Evolutionary conservation across 1,140 invertebrate species (phyloP).

Genomic region (Anastrepha ludens): DNA sequence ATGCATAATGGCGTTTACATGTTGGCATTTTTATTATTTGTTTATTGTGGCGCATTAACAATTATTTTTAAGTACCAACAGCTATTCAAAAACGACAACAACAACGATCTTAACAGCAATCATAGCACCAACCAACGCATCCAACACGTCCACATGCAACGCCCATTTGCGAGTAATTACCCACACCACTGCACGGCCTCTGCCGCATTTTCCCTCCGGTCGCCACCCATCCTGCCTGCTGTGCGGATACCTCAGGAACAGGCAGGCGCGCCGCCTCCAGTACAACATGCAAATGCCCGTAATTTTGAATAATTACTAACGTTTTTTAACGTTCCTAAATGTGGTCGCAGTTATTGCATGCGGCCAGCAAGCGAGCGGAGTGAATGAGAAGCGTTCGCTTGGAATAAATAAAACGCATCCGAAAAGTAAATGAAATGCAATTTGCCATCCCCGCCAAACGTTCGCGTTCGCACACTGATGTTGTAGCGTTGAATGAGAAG

Average conservation of each 20-base stretch:
- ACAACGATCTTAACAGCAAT: slow-evolving; percentile 34
- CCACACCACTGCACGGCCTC: not conserved
- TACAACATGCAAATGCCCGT: slow-evolving; percentile 52
- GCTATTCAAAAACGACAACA: slow-evolving; percentile 28
- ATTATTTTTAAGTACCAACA: slow-evolving; percentile 52
- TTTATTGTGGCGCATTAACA: slow-evolving; percentile 53
- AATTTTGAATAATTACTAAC: slow-evolving; percentile 50
- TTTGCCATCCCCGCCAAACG: slow-evolving; percentile 11
- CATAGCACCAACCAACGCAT: slow-evolving; percentile 51
- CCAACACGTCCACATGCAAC: slow-evolving; percentile 50
- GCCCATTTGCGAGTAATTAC: slow-evolving; percentile 50
- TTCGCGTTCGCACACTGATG: not conserved
- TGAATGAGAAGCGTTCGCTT: not conserved
- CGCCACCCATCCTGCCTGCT: not conserved
- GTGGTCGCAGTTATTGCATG: slow-evolving; percentile 30
- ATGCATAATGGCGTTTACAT: slow-evolving; percentile 50
- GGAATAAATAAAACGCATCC: slow-evolving; percentile 34
- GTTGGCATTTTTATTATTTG: slow-evolving; percentile 53
- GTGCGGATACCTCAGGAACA: not conserved
- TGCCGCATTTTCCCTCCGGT: not conserved
- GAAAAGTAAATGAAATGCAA: slow-evolving; percentile 47
- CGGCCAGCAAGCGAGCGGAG: not conserved
- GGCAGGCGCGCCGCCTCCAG: slow-evolving; percentile 46
- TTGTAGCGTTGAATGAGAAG: not conserved
- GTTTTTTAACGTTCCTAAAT: slow-evolving; percentile 50